A percentile compares a stretch with the other conserved stretches of the same genome.
These are phyloP conservation scores for Mystacides longicornis DNA, from an alignment of 2,888 invertebrate genomes.

Conservation along the genomic window DNA sequence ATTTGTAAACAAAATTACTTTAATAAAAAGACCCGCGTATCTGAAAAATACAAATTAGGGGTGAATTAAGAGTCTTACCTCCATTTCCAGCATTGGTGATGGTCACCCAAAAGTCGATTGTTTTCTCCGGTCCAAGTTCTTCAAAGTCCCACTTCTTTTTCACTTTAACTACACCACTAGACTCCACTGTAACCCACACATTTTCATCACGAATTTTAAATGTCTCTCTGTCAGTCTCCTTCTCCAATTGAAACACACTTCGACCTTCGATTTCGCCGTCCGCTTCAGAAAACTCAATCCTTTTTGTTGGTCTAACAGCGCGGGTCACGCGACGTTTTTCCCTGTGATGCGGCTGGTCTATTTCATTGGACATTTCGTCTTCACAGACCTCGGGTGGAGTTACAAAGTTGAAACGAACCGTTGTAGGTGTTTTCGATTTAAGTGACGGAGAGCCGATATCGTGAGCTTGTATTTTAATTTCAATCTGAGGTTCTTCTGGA, in stretches of 20 bases:
- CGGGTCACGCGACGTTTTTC: constrained; percentile 76
- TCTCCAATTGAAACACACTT: constrained; percentile 82
- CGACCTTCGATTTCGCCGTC: constrained; percentile 85
- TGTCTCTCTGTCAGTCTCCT: constrained; percentile 85
- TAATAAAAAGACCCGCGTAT: too few species aligned
- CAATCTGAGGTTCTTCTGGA: constrained; percentile 59
- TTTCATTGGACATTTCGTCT: constrained; percentile 50
- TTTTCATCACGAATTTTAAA: constrained; percentile 92
- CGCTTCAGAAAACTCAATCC: constrained; percentile 85
- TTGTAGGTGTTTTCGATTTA: constrained; percentile 62
- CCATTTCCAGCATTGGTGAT: constrained; percentile 85
- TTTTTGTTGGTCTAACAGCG: constrained; percentile 89
- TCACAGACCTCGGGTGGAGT: constrained; percentile 41
- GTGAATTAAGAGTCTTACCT: too few species aligned
- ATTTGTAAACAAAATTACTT: too few species aligned
- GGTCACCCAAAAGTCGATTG: constrained; percentile 93
- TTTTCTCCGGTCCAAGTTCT: constrained; percentile 88
- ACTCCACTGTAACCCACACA: constrained; percentile 88
- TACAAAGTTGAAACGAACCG: constrained; percentile 68
- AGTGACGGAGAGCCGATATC: constrained; percentile 70
- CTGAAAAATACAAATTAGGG: too few species aligned
- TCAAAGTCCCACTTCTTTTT: constrained; percentile 98
- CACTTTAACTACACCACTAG: constrained; percentile 85
- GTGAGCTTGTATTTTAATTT: constrained; percentile 74
- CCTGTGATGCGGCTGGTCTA: constrained; percentile 53